phyloP scores from a whole-genome alignment of 2,113 vertebrate genomes.

The Plestiodon gilberti region DNA sequence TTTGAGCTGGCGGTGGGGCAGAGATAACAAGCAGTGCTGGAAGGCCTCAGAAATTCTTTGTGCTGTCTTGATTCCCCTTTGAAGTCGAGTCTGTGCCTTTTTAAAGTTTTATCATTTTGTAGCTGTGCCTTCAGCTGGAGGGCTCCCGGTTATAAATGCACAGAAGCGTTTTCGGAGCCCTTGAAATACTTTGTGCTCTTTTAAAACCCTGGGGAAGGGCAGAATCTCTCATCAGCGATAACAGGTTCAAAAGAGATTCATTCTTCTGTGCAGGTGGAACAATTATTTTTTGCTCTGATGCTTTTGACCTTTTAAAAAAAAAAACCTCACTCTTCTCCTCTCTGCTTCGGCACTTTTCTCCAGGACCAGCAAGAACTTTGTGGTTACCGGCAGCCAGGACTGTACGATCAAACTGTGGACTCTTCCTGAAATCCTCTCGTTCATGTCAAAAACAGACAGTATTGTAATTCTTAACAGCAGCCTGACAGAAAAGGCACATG shows the following conservation, averaged over 20 bases:
- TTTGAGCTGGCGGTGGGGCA: background rate
- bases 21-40: background rate
- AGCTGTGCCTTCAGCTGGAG: background rate
- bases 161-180: background rate
- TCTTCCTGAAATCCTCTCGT: slow-evolving; percentile 75
- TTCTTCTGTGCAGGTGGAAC: background rate
- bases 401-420: slow-evolving; percentile 94
- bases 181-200: accelerated
- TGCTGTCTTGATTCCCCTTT: background rate
- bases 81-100: background rate
- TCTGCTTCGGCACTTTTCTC: too few relatives aligned
- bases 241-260: background rate
- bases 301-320: background rate
- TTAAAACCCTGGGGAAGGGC: background rate
- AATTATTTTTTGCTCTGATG: background rate
- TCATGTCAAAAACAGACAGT: slow-evolving; percentile 43
- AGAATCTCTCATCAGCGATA: background rate
- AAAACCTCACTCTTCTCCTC: background rate
- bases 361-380: slow-evolving; percentile 88
- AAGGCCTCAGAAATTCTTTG: background rate
- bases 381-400: slow-evolving; percentile 94
- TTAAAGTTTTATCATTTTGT: too few relatives aligned
- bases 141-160: background rate
- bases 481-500: slow-evolving; percentile 86
- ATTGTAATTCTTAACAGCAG: slow-evolving; percentile 72